Evolutionary conservation across 1,140 invertebrate species (phyloP), one percentile per base, ranked within the genome.

Genomic region (Listronotus bonariensis): DNA sequence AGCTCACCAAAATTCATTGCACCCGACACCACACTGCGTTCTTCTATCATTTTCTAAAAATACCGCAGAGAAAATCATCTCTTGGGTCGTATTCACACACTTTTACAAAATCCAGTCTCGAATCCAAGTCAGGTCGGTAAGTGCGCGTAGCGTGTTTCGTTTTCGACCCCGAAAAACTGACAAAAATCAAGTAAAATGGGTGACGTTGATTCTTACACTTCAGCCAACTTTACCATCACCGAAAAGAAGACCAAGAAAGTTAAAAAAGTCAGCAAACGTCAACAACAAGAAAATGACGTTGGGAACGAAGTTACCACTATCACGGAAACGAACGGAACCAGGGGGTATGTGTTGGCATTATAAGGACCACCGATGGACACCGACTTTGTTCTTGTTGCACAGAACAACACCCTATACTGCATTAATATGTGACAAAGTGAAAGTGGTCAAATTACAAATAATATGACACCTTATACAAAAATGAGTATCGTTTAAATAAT

Each of bases 181-280:
- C 7, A 61, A 61, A 61, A 52, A 61, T 32, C 15, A 36, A 20
- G 11, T 36, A 42, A 82, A 80, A 92, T 93, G 91, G 90, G 90
- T 79, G 91, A 93, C 84, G 91, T 92, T 77, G 91, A 93, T 81
- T 87, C 60, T 31, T 69, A 65, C 38, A 86, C 89, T 64, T 86
- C 88, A 84, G 89, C 90, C 84, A 89, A 91, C 82, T 91, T 86
- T 79, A 88, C 88, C 75, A 88, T 89, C 74, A 90, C 89, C 71
- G 89, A 92, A 83, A 87, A 89, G 79, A 92, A 92, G 82, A 89
- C 90, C 78, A 89, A 90, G 80, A 93, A 93, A 86, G 89, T 92
- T 82, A 93, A 92, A 84, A 94, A 93, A 82, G 86, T 87, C 71
- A 89, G 87, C 64, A 91, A 90, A 78, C 86, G 89, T 76, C 85